Percentiles rank a stretch among this genome's conserved stretches.
These are phyloP conservation scores for Ceyx cyanopectus DNA, from an alignment of 2,113 vertebrate genomes.

Conservation along the genomic window DNA sequence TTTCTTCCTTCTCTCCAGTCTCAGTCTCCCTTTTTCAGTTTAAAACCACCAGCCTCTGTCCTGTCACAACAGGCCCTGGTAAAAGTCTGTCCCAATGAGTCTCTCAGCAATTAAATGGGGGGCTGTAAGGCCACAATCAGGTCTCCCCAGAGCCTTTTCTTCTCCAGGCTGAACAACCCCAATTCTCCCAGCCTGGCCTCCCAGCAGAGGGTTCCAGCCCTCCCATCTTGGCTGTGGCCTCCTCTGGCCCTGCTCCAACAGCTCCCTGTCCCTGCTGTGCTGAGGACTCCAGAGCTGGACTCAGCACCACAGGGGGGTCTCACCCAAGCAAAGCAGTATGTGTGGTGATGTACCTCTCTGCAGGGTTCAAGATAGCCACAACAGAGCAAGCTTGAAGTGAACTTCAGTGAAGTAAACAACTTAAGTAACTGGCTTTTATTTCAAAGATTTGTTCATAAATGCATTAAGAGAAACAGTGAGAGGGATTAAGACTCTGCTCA, in stretches of 20 bases:
- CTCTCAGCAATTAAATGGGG: no score
- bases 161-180: no score
- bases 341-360: background rate
- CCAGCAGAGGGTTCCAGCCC: background rate
- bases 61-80: background rate
- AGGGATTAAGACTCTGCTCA: background rate
- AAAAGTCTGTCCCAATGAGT: background rate
- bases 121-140: no score
- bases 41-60: background rate
- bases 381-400: background rate
- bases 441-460: background rate
- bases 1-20: background rate
- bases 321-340: background rate
- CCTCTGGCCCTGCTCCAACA: background rate
- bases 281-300: background rate
- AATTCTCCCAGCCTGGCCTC: background rate
- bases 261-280: background rate
- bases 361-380: background rate
- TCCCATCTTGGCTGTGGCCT: background rate
- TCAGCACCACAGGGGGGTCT: background rate
- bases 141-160: background rate
- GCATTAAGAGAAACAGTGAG: background rate
- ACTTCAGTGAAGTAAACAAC: background rate
- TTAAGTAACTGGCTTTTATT: background rate
- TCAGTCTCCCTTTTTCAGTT: background rate